Evolutionary conservation across 2,888 invertebrate species (phyloP).

Genomic region (Plebejus melissa): DNA sequence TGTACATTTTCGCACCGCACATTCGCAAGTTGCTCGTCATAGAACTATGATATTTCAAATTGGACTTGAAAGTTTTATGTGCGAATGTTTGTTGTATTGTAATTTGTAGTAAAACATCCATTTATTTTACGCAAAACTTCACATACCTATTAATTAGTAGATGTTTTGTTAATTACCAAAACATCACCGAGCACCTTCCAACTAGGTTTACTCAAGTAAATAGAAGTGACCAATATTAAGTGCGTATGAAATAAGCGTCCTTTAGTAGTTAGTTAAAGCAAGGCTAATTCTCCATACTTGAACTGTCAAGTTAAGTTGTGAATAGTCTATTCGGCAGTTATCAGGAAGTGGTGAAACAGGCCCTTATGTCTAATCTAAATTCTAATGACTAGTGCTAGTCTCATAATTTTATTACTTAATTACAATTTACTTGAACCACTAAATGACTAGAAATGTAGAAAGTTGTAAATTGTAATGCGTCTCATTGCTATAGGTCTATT

Average conservation of each 20-base stretch:
- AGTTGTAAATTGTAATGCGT: constrained; percentile 41
- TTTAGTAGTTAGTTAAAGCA: too few species aligned
- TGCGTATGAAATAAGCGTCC: too few species aligned
- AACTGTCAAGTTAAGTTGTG: too few species aligned
- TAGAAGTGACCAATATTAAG: neutral
- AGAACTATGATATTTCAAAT: neutral
- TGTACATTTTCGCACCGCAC: neutral
- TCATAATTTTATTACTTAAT: constrained; percentile 36
- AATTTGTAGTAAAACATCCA: neutral
- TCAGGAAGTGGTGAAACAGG: too few species aligned
- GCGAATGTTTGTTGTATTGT: neutral
- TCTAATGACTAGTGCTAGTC: too few species aligned
- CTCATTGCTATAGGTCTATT: neutral
- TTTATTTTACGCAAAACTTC: constrained; percentile 4
- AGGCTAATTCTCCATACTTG: too few species aligned
- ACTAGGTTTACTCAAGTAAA: neutral
- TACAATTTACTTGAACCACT: constrained; percentile 34
- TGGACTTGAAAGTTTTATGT: constrained; percentile 12
- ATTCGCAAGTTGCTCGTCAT: constrained; percentile 1
- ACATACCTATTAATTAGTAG: neutral
- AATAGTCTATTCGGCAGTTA: too few species aligned
- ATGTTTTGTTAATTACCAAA: neutral
- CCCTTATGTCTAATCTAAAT: constrained; percentile 30
- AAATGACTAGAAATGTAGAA: constrained; percentile 58
- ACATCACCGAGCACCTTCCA: neutral